A percentile compares a stretch with the other conserved stretches of the same genome.
Evolutionary conservation across 2,797 vertebrate species (phyloP).

Genomic region (Antrozous pallidus): DNA sequence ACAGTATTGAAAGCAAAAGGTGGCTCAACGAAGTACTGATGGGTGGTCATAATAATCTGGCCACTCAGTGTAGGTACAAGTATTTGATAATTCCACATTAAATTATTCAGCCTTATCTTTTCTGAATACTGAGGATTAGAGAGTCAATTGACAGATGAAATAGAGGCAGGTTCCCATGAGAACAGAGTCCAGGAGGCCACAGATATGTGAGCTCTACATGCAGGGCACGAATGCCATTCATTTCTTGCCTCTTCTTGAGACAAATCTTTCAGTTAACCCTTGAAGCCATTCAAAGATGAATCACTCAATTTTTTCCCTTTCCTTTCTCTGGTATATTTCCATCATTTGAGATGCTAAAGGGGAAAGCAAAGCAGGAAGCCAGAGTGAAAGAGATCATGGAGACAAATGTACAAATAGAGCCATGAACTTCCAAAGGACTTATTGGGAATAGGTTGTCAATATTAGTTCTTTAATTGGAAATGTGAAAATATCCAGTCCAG

Average conservation of each 20-base stretch:
- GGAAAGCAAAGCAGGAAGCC: neutral
- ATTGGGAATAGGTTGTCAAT: neutral
- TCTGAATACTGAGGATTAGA: neutral
- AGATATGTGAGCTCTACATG: neutral
- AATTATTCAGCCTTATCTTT: neutral
- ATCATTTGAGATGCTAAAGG: neutral
- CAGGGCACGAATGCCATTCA: neutral
- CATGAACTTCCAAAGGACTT: slow-evolving; percentile 31
- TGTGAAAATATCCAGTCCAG: neutral
- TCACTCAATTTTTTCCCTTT: neutral
- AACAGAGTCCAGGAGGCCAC: neutral
- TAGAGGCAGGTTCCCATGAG: neutral
- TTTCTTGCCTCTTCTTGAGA: neutral
- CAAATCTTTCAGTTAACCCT: neutral
- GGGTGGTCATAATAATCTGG: too few species aligned
- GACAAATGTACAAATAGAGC: neutral
- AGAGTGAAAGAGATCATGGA: neutral
- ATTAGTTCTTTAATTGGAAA: neutral
- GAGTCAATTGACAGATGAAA: neutral
- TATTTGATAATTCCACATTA: neutral
- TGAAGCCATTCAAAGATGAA: neutral
- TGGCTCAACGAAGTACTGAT: too few species aligned
- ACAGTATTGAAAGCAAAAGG: too few species aligned
- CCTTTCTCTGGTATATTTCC: slow-evolving; percentile 8
- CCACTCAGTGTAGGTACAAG: neutral